Base-by-base conservation (phyloP, 1,140 invertebrate genomes). In the Nylanderia fulva region DNA sequence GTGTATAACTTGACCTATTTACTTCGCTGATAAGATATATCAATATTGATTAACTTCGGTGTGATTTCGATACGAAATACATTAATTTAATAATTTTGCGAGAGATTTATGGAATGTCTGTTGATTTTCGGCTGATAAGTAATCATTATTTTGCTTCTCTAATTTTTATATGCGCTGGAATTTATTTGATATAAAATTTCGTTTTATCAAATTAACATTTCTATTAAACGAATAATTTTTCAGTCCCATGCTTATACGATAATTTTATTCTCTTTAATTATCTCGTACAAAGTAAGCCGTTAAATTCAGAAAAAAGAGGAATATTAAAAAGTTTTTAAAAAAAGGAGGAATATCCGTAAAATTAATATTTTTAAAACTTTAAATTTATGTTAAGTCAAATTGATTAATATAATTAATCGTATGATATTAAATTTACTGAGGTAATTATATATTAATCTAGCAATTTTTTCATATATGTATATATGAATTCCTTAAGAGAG, bases 381-480 rank as follows among this genome's bases (percentile, higher is more conserved):
- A 24, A 42, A 60, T 75, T 60, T 61, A 60, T 15, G 48, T 24
- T 5, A 69, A 42, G 7, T 56, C 45, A 80, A 80, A 69, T 80
- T 11, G 42, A 45, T 45, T 5, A 8, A 11, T 6, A 18, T 39
- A 79, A 66, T 48, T 66, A 60, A 15, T 48, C 13, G 45, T 13
- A 33, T 4, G 3, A 9, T 8, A 29, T 77, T 13, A n/a, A 52
- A 18, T 39, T 64, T 52, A 29, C 13, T 0, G 48, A 33, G 5
- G 24, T 54, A 24, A 45, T 27, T 11, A 33, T 33, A 33, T 36
- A 9, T 29, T 69, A 42, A 56, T 29, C 33, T 33, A 21, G n/a
- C 48, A 69, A 69, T 33, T 36, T 69, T n/a, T 68, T 56, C 33
- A 56, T 11, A 9, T 36, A 68, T 45, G 1, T 9, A 45, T 15